Base-by-base conservation (phyloP, 2,888 invertebrate species). In the Danaus chrysippus region DNA sequence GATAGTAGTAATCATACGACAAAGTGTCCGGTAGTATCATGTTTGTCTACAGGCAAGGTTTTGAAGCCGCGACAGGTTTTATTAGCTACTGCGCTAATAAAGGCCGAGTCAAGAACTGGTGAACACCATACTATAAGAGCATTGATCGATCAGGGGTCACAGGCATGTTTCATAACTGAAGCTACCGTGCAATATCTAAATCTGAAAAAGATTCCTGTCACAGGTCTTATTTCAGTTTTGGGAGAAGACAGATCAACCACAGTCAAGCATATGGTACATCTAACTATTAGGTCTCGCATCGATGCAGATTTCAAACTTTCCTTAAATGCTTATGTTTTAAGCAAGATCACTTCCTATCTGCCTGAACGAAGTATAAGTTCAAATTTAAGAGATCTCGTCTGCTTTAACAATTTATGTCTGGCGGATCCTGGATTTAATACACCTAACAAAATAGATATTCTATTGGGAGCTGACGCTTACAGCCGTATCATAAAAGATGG, bases 141-240 rank as follows among this genome's bases (percentile, higher is more conserved):
- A 1, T 62, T 74, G 42, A 12, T 75, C 10, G 74, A 73, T 59
- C 73, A 72, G 42, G 73, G 73, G 3, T 73, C 74, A 12, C 68
- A 74, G 52, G 70, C 70, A 11, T 73, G 67, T 10, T 74, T 75
- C 55, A 68, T 75, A 3, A 72, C 72, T 0, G 74, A 75, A 13
- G 23, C 71, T 10, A 61, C 69, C 15, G 72, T 69, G 0, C 73
- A 72, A 55, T 44, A 61, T 3, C 55, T 74, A 0, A 43, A 65
- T 2, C 58, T 75, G 0, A 69, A 70, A 53, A 49, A 55, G 11
- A 41, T 12, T 11, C 11, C 49, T 8, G 17, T 46, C 1, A 46
- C 49, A 9, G 60, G 46, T 12, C 41, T 11, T n/a, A 42, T 59
- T 15, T 56, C 53, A 34, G 59, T 56, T 1, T 3, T 63, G 9